Evolutionary conservation across 2,113 vertebrate species (phyloP).

Genomic region (Apteryx owenii): DNA sequence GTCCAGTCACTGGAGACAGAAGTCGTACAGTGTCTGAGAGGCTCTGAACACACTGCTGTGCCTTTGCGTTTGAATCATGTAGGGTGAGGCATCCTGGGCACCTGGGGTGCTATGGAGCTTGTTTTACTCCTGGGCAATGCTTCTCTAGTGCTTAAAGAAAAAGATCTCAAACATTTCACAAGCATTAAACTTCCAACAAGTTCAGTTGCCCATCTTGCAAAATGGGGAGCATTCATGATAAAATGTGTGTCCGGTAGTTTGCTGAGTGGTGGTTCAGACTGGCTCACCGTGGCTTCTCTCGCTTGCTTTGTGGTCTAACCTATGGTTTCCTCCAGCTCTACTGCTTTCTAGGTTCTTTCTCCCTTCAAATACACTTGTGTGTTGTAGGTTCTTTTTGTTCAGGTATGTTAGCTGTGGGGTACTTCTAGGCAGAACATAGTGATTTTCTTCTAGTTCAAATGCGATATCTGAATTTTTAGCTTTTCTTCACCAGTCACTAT

Average conservation of each 20-base stretch:
- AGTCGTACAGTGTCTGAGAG: neutral
- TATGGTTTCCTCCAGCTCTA: neutral
- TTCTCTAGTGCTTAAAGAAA: neutral
- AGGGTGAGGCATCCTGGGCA: neutral
- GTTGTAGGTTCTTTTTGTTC: neutral
- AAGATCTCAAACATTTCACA: neutral
- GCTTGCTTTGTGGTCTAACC: neutral
- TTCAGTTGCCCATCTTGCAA: neutral
- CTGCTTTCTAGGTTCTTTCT: neutral
- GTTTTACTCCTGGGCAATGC: neutral
- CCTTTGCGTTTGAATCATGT: neutral
- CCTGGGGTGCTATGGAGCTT: neutral
- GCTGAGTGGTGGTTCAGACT: neutral
- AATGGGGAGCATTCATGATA: rapidly evolving
- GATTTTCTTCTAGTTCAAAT: neutral
- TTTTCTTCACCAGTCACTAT: neutral
- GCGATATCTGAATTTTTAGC: neutral
- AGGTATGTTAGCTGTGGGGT: neutral
- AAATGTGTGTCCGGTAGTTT: neutral
- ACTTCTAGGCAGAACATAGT: neutral
- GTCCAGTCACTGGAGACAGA: neutral
- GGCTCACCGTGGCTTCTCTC: neutral
- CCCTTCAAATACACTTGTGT: neutral
- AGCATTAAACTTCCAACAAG: neutral
- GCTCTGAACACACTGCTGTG: neutral